Conservation (phyloP, 1,140 invertebrate species). For the Doryteuthis pealeii region DNA sequence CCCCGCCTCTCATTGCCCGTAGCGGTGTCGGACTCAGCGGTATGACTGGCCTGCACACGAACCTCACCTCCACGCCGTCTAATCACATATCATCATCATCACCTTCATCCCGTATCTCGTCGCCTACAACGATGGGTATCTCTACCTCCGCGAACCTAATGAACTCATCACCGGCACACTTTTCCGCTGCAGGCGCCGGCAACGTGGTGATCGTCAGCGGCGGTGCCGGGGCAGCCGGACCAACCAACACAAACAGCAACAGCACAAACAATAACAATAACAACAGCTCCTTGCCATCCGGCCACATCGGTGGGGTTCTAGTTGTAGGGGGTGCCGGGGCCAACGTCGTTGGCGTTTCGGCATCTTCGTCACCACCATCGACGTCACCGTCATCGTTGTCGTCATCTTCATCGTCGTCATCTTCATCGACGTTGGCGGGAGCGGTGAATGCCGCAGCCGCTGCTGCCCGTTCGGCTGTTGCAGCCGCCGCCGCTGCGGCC, state of each 20-base stretch:
- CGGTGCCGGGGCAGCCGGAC: neutral
- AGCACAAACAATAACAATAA: neutral
- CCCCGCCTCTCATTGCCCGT: slow-evolving; percentile 28
- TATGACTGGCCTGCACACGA: slow-evolving; percentile 15
- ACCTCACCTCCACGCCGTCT: slow-evolving; percentile 12
- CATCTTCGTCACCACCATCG: neutral
- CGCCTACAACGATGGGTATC: neutral
- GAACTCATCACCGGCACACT: no score
- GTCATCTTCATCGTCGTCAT: neutral
- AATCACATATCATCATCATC: slow-evolving; percentile 2
- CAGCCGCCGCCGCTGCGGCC: neutral
- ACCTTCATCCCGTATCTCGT: slow-evolving; percentile 11
- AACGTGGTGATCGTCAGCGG: no score
- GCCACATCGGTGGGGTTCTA: no score
- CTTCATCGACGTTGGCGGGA: neutral
- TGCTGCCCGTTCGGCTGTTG: neutral
- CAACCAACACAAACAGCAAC: neutral
- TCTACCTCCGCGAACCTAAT: no score
- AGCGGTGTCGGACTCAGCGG: slow-evolving; percentile 7
- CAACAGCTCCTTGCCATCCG: neutral
- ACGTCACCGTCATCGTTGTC: neutral
- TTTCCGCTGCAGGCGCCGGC: no score
- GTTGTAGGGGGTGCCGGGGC: no score
- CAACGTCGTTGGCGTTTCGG: neutral
- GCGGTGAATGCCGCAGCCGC: neutral